Conservation (phyloP, 2,797 vertebrate genomes). For the Parotocinclus haroldoi region DNA sequence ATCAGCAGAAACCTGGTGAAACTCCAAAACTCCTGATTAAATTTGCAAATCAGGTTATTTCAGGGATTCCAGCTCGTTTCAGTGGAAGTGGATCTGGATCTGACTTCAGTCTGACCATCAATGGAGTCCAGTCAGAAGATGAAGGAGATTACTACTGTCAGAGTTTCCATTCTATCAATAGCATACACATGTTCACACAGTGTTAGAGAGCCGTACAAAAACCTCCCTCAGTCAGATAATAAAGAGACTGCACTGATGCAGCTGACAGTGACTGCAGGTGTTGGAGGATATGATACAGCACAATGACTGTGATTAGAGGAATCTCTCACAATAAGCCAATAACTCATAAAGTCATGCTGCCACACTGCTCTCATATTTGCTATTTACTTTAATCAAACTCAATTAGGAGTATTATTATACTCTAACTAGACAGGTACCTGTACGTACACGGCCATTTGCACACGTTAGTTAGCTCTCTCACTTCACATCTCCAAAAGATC, state of each 20-base stretch:
- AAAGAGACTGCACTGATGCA: constrained; percentile 37
- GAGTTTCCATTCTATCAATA: background rate
- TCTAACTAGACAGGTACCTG: too few species aligned
- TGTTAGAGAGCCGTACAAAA: constrained; percentile 25
- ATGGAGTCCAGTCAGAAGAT: constrained; percentile 30
- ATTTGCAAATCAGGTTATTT: background rate
- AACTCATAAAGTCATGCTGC: too few species aligned
- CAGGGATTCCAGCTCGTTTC: constrained; percentile 24
- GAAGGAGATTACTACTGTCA: constrained; percentile 23
- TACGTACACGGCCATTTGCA: too few species aligned
- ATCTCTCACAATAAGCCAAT: too few species aligned
- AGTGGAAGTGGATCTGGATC: constrained; percentile 24
- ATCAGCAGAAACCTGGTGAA: constrained; percentile 7
- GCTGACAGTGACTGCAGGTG: constrained; percentile 17
- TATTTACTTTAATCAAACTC: too few species aligned
- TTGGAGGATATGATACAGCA: constrained; percentile 6
- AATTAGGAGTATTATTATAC: too few species aligned
- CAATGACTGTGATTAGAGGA: too few species aligned
- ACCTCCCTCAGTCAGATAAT: constrained; percentile 22
- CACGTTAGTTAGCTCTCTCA: too few species aligned
- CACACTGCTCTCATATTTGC: too few species aligned
- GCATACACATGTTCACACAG: background rate
- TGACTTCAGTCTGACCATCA: constrained; percentile 23
- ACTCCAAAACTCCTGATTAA: constrained; percentile 23
- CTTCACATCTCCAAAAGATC: too few species aligned